Conservation (phyloP, 2,888 invertebrate species). For the Congeria kusceri region DNA sequence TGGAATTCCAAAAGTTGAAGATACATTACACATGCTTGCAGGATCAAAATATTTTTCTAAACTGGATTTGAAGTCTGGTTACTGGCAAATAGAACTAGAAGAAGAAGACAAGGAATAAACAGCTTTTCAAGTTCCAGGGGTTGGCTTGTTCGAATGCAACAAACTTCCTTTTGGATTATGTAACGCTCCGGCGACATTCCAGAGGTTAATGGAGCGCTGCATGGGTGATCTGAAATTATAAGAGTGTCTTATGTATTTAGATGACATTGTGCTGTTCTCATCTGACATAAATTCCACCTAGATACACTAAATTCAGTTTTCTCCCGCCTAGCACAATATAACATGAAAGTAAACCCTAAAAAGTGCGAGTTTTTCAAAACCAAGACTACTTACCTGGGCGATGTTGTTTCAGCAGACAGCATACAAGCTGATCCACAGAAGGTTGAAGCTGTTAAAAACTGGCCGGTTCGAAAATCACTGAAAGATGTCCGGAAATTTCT, state of each 20-base stretch:
- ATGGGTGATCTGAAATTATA: slow-evolving; percentile 36
- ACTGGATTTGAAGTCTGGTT: slow-evolving; percentile 22
- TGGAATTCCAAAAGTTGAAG: slow-evolving; percentile 25
- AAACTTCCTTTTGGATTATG: slow-evolving; percentile 50
- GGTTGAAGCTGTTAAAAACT: slow-evolving; percentile 25
- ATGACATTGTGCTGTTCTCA: slow-evolving; percentile 59
- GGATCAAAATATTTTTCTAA: slow-evolving; percentile 32
- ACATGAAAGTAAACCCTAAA: slow-evolving; percentile 20
- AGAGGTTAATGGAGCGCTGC: slow-evolving; percentile 52
- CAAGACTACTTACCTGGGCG: slow-evolving; percentile 22
- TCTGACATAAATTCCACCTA: slow-evolving; percentile 7
- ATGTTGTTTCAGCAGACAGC: slow-evolving; percentile 25
- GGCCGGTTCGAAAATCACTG: slow-evolving; percentile 21
- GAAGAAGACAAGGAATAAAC: slow-evolving; percentile 48
- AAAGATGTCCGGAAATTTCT: slow-evolving; percentile 32
- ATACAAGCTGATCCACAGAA: slow-evolving; percentile 32
- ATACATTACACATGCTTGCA: slow-evolving; percentile 22
- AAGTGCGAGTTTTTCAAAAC: slow-evolving; percentile 35
- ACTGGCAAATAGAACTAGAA: slow-evolving; percentile 32
- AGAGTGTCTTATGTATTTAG: slow-evolving; percentile 52
- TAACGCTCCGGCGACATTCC: slow-evolving; percentile 51
- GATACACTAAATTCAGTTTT: slow-evolving; percentile 7
- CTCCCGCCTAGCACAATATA: not conserved
- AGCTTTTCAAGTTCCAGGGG: slow-evolving; percentile 54
- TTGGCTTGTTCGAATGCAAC: slow-evolving; percentile 53